These are phyloP conservation scores for Tetramorium alpestre DNA, from an alignment of 1,140 invertebrate species.

Conservation along the genomic window DNA sequence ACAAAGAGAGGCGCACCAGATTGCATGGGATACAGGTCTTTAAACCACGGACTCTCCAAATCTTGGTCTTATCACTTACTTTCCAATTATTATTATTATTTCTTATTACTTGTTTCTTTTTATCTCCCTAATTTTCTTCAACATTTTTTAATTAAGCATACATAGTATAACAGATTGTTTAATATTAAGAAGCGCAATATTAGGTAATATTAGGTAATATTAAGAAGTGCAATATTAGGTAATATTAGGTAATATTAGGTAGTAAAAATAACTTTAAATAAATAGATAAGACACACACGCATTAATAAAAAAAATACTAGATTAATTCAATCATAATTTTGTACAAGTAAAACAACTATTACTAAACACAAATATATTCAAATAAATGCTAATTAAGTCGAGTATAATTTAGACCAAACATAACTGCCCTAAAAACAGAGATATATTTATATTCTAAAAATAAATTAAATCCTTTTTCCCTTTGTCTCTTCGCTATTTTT, in stretches of 20 bases:
- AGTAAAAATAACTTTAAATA: neutral
- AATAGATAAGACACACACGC: neutral
- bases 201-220: neutral
- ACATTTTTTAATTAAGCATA: neutral
- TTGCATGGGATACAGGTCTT: slow-evolving; percentile 5
- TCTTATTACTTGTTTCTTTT: neutral
- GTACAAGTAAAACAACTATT: too few species aligned
- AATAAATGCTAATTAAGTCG: neutral
- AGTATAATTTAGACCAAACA: neutral
- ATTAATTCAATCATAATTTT: neutral
- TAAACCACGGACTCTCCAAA: slow-evolving; percentile 5
- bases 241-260: neutral
- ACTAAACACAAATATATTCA: too few species aligned
- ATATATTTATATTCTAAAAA: neutral
- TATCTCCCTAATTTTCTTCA: neutral
- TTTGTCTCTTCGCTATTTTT: neutral
- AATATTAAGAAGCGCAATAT: neutral
- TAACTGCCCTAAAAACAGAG: neutral
- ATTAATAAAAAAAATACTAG: neutral
- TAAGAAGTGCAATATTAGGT: neutral
- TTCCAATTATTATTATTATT: neutral
- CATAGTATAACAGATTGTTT: neutral
- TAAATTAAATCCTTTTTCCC: neutral
- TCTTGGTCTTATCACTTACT: neutral
- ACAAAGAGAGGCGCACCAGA: slow-evolving; percentile 22